Conservation (phyloP, 1,140 invertebrate species). For the Drosophila elegans region DNA sequence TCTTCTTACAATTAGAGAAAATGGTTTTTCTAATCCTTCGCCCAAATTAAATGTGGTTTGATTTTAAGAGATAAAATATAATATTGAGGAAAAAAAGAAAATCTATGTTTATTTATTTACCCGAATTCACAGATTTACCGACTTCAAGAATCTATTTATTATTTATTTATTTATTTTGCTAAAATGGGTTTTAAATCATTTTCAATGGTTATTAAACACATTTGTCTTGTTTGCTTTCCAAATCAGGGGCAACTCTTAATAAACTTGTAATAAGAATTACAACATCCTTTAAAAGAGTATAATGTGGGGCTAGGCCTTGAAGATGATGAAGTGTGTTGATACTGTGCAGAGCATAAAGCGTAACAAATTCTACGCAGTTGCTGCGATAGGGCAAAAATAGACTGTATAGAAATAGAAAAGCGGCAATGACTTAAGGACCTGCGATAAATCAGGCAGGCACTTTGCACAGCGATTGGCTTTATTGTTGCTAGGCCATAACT, state of each 20-base stretch:
- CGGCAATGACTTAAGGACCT: conserved; percentile 50
- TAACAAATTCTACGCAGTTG: conserved; percentile 15
- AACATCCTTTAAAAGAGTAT: conserved; percentile 9
- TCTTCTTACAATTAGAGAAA: neutral
- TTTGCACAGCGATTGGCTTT: conserved; percentile 48
- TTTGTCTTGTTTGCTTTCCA: neutral
- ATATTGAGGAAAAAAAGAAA: too few relatives aligned
- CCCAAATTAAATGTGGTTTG: neutral
- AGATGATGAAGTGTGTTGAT: conserved; percentile 35
- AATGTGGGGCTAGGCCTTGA: conserved; percentile 14
- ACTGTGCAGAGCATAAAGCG: conserved; percentile 15
- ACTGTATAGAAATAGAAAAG: conserved; percentile 36
- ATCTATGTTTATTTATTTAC: too few relatives aligned
- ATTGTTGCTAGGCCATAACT: conserved; percentile 45
- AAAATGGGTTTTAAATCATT: too few relatives aligned
- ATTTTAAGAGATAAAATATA: too few relatives aligned
- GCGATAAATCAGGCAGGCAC: conserved; percentile 53
- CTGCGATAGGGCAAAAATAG: neutral
- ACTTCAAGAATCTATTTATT: too few relatives aligned
- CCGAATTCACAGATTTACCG: too few relatives aligned
- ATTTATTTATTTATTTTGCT: too few relatives aligned
- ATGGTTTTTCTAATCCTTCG: neutral
- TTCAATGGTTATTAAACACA: neutral
- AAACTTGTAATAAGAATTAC: neutral
- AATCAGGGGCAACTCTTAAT: neutral